Evolutionary conservation across 2,113 vertebrate species (phyloP).

Genomic region (Cheilinus undulatus): DNA sequence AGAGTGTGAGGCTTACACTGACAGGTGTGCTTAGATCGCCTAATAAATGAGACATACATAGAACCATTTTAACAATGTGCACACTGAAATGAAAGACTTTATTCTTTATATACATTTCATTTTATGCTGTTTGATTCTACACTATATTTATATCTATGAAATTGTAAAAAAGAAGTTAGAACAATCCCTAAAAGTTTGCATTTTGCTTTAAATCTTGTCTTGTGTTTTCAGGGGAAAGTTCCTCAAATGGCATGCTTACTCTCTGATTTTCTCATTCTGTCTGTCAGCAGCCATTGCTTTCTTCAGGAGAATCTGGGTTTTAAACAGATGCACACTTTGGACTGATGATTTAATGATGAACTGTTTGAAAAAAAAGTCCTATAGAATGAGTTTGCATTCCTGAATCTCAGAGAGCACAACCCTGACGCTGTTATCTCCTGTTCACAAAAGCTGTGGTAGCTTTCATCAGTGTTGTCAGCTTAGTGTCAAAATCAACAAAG

Average conservation of each 20-base stretch:
- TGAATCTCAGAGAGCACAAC: not conserved
- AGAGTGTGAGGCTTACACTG: not conserved
- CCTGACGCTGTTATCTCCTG: too few species aligned
- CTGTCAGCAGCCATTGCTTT: not conserved
- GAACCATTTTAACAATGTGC: not conserved
- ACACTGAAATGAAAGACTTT: slow-evolving; percentile 1
- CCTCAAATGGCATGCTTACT: not conserved
- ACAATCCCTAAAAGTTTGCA: not conserved
- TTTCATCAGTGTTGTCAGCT: too few species aligned
- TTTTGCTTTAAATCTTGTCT: not conserved
- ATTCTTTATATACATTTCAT: not conserved
- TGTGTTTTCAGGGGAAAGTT: not conserved
- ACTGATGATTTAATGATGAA: not conserved
- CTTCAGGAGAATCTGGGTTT: not conserved
- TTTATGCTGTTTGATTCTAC: not conserved
- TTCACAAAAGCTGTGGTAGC: too few species aligned
- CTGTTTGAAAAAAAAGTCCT: not conserved
- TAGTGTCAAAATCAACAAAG: too few species aligned
- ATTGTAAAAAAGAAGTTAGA: not conserved
- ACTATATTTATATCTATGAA: not conserved
- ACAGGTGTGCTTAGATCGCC: slow-evolving; percentile 5
- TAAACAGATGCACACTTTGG: not conserved
- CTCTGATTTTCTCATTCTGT: not conserved
- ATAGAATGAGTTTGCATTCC: not conserved
- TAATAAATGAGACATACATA: not conserved